Evolutionary conservation across 1,140 invertebrate genomes (phyloP).

Genomic region (Sycobia sp.): DNA sequence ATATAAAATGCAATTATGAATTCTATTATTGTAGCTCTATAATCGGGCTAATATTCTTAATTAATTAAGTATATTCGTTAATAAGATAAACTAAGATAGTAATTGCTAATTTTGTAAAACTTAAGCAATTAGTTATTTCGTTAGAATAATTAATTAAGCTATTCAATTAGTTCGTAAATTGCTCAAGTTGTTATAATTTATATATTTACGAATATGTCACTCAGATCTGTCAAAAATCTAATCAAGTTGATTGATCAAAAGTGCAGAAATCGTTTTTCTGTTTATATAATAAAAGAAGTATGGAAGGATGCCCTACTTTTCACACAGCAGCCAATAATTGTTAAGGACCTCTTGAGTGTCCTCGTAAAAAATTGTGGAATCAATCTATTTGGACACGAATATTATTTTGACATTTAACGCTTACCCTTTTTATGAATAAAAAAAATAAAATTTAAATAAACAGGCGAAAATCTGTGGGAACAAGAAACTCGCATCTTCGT

Average conservation of each 20-base stretch:
- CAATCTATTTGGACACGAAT: neutral
- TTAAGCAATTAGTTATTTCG: slow-evolving; percentile 27
- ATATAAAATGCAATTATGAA: slow-evolving; percentile 35
- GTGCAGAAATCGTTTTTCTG: slow-evolving; percentile 13
- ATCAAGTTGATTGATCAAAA: slow-evolving; percentile 7
- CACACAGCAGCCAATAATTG: neutral
- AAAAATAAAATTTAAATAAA: slow-evolving; percentile 19
- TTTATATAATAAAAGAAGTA: slow-evolving; percentile 17
- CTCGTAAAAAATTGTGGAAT: slow-evolving; percentile 6
- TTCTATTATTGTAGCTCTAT: slow-evolving; percentile 26
- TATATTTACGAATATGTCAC: slow-evolving; percentile 25
- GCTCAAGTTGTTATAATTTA: slow-evolving; percentile 26
- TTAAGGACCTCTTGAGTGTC: slow-evolving; percentile 1
- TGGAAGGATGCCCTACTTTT: slow-evolving; percentile 5
- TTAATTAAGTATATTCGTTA: slow-evolving; percentile 24
- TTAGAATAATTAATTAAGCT: slow-evolving; percentile 29
- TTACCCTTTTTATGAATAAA: slow-evolving; percentile 10
- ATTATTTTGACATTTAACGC: slow-evolving; percentile 14
- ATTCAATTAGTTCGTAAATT: slow-evolving; percentile 20
- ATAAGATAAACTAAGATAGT: slow-evolving; percentile 15
- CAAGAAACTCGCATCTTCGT: slow-evolving; percentile 40
- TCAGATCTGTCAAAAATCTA: slow-evolving; percentile 22
- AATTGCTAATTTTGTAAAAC: slow-evolving; percentile 27
- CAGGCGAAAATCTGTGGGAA: slow-evolving; percentile 35
- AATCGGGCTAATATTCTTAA: slow-evolving; percentile 17